A percentile compares a stretch with the other conserved stretches of the same genome.
These are phyloP conservation scores for Megaustenia siamemsis DNA, from an alignment of 2,888 invertebrate species.

Conservation along the genomic window DNA sequence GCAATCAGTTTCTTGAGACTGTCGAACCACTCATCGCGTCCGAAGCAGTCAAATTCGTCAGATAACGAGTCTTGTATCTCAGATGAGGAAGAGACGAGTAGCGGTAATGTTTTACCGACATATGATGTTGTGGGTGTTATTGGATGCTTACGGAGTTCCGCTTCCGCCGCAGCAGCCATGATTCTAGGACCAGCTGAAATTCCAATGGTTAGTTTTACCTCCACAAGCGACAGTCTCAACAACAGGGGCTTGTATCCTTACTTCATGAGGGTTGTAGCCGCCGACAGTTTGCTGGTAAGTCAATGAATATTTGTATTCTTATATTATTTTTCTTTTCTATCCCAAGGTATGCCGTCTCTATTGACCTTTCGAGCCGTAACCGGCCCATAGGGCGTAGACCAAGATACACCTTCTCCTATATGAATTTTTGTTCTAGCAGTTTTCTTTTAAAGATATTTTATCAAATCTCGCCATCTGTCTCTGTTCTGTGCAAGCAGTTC, in stretches of 20 bases:
- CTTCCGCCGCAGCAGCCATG: slow-evolving; percentile 54
- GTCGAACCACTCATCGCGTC: neutral
- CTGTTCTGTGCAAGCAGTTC: too few species aligned
- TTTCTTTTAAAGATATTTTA: too few species aligned
- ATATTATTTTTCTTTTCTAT: too few species aligned
- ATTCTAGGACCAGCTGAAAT: slow-evolving; percentile 62
- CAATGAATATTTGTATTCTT: too few species aligned
- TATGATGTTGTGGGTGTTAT: slow-evolving; percentile 56
- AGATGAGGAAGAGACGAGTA: neutral
- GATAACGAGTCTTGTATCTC: neutral
- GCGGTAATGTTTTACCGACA: neutral
- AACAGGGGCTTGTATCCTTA: slow-evolving; percentile 63
- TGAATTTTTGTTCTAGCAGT: too few species aligned
- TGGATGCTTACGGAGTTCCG: slow-evolving; percentile 43
- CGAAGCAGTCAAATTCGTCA: neutral
- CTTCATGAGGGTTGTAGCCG: slow-evolving; percentile 50
- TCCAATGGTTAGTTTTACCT: slow-evolving; percentile 64
- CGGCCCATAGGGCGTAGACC: too few species aligned
- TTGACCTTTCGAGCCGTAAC: too few species aligned
- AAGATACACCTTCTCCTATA: too few species aligned
- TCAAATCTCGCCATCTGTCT: too few species aligned
- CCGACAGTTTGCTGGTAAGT: slow-evolving; percentile 39
- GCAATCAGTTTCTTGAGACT: slow-evolving; percentile 21
- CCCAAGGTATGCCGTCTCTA: too few species aligned
- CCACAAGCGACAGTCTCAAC: slow-evolving; percentile 66